phyloP scores from a whole-genome alignment of 2,113 vertebrate genomes.

The Nannobrachium achirus region DNA sequence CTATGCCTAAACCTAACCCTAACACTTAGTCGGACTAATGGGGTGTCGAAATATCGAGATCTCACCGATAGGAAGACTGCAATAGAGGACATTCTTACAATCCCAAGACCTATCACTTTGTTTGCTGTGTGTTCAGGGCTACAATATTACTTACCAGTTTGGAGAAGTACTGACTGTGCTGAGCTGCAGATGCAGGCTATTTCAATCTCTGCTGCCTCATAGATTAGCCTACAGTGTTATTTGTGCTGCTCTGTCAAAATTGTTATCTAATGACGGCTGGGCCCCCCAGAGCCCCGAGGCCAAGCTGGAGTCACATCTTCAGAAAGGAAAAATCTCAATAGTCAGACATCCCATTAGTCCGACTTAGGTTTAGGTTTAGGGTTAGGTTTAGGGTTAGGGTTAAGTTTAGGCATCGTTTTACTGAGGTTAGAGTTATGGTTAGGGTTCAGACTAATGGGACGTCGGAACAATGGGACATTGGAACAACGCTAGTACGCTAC shows the following conservation, averaged over 20 bases:
- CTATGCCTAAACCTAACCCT: too few relatives aligned
- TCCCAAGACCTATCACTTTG: neutral
- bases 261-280: conserved; percentile 20
- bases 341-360: too few relatives aligned
- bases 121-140: neutral
- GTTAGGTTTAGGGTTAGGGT: too few relatives aligned
- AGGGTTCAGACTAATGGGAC: too few relatives aligned
- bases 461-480: too few relatives aligned
- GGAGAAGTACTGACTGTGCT: conserved; percentile 13
- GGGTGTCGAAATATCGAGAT: too few relatives aligned
- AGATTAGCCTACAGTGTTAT: neutral
- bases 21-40: too few relatives aligned
- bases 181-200: conserved; percentile 24
- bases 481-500: too few relatives aligned
- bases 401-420: too few relatives aligned
- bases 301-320: neutral
- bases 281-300: neutral
- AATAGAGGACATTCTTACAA: neutral
- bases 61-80: neutral
- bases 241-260: conserved; percentile 22
- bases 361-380: too few relatives aligned
- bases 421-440: too few relatives aligned
- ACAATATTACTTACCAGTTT: conserved; percentile 3
- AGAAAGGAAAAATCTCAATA: too few relatives aligned
- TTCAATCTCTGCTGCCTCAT: conserved; percentile 27